phyloP scores from a whole-genome alignment of 2,888 invertebrate species.

The Rotaria macrura region DNA sequence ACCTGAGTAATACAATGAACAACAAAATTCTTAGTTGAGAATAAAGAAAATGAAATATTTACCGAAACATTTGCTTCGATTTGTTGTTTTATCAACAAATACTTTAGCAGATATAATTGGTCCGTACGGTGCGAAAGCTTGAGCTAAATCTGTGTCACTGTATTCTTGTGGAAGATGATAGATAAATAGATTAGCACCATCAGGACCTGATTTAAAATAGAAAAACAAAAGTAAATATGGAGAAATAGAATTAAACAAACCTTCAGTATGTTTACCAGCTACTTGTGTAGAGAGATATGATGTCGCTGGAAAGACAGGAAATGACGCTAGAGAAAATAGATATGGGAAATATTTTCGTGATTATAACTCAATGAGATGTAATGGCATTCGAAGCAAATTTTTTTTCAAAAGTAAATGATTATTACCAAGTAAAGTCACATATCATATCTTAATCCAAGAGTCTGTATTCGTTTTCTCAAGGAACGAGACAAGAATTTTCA shows the following conservation, averaged over 20 bases:
- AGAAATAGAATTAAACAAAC: background rate
- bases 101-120: constrained; percentile 96
- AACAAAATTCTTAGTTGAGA: background rate
- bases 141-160: constrained; percentile 86
- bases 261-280: constrained; percentile 11
- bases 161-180: constrained; percentile 99
- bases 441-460: too few relatives aligned
- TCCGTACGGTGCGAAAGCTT: constrained; percentile 93
- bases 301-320: background rate
- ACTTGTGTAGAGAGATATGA: background rate
- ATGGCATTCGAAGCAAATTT: too few relatives aligned
- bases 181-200: constrained; percentile 57
- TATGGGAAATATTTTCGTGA: too few relatives aligned
- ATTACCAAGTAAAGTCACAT: too few relatives aligned
- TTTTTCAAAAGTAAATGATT: too few relatives aligned
- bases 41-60: background rate
- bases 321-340: background rate
- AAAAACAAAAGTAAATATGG: background rate
- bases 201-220: constrained; percentile 28
- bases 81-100: constrained; percentile 98
- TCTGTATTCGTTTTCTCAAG: too few relatives aligned
- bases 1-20: constrained; percentile 47
- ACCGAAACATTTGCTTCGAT: constrained; percentile 96
- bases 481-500: too few relatives aligned
- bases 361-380: too few relatives aligned